phyloP scores from a whole-genome alignment of 2,113 vertebrate genomes.

The Pelecanus crispus region DNA sequence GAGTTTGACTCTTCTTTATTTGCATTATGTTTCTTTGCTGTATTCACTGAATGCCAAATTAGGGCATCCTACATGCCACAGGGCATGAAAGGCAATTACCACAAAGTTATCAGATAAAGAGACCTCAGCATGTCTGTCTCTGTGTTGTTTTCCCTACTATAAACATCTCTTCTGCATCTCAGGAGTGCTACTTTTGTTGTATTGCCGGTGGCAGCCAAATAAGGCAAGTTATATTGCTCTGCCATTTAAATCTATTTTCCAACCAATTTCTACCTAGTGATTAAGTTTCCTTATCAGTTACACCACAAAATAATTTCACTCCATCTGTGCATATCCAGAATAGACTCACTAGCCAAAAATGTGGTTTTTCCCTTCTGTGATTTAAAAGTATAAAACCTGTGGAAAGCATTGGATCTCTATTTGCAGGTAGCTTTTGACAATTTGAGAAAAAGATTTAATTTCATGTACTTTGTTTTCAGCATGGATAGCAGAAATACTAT shows the following conservation, averaged over 20 bases:
- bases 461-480: neutral
- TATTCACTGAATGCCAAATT: constrained; percentile 54
- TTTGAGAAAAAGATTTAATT: neutral
- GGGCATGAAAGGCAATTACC: constrained; percentile 60
- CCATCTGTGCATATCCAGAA: constrained; percentile 21
- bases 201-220: constrained; percentile 31
- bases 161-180: constrained; percentile 43
- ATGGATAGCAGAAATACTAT: neutral
- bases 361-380: neutral
- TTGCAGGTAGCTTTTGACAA: neutral
- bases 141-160: constrained; percentile 44
- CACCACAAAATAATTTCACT: constrained; percentile 40
- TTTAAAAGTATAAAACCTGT: neutral
- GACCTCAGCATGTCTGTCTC: constrained; percentile 48
- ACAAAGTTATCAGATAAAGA: constrained; percentile 60
- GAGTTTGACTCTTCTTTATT: constrained; percentile 25
- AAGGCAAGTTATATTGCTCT: constrained; percentile 32
- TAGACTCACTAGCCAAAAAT: neutral
- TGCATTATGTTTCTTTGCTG: neutral
- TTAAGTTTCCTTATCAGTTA: constrained; percentile 45
- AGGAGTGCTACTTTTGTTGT: constrained; percentile 39
- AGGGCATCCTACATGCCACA: constrained; percentile 39
- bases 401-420: neutral
- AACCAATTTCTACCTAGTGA: constrained; percentile 43
- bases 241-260: constrained; percentile 60